Evolutionary conservation across 2,113 vertebrate species (phyloP).

Genomic region (Riparia riparia): DNA sequence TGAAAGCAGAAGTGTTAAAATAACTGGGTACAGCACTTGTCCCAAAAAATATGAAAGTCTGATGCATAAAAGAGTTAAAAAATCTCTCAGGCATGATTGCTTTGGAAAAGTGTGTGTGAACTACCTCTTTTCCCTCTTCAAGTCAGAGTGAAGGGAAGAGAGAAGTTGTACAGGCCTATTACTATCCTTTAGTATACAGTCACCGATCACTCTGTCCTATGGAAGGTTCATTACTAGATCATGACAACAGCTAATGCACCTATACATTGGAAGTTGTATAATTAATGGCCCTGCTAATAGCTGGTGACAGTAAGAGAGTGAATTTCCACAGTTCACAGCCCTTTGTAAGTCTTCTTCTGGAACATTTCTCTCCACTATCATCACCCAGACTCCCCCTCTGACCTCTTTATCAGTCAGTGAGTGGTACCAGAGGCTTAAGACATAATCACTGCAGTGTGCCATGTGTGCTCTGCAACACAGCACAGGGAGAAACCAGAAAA

Average conservation of each 20-base stretch:
- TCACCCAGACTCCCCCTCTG: constrained; percentile 62
- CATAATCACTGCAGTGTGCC: constrained; percentile 22
- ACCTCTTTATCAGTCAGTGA: constrained; percentile 74
- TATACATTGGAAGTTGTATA: constrained; percentile 5
- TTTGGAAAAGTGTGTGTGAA: neutral
- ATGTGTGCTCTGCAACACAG: neutral
- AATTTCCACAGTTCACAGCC: constrained; percentile 70
- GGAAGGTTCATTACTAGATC: neutral
- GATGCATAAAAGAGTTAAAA: neutral
- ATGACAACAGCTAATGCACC: constrained; percentile 24
- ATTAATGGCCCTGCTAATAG: constrained; percentile 59
- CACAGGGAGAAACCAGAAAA: neutral
- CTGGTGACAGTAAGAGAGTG: constrained; percentile 63
- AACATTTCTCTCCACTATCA: constrained; percentile 71
- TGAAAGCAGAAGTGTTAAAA: neutral
- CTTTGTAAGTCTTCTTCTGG: constrained; percentile 57
- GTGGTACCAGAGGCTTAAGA: constrained; percentile 70
- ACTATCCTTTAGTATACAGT: neutral
- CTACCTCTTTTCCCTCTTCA: neutral
- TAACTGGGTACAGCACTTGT: neutral
- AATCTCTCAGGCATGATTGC: neutral
- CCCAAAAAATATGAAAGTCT: neutral
- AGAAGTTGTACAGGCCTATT: neutral
- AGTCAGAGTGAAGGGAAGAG: neutral
- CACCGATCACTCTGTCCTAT: neutral